Percentiles rank a stretch among this genome's conserved stretches.
Conservation (phyloP, 2,888 invertebrate species). For the Clepsis dumicolana region DNA sequence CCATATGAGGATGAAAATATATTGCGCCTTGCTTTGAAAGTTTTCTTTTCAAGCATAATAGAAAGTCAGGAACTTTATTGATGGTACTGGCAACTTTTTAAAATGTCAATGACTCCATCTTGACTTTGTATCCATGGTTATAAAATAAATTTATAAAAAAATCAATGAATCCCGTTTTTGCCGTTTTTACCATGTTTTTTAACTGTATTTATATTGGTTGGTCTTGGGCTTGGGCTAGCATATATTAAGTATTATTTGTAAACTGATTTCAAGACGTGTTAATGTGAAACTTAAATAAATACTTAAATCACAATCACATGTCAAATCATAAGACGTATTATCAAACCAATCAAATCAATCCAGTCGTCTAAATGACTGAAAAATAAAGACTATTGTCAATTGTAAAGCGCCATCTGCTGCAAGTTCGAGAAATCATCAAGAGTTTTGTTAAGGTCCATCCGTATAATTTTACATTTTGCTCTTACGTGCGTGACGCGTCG, state of each 20-base stretch:
- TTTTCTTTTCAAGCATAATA: neutral
- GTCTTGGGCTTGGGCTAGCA: neutral
- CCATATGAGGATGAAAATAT: neutral
- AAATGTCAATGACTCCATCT: constrained; percentile 11
- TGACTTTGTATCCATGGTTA: no score
- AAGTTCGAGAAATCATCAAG: neutral
- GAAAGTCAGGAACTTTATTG: neutral
- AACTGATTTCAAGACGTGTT: neutral
- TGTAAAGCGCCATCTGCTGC: neutral
- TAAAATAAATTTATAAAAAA: no score
- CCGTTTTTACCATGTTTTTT: neutral
- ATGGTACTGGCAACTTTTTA: neutral
- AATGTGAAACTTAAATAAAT: neutral
- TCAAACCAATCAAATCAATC: no score
- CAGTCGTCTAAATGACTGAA: no score
- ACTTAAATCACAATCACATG: neutral
- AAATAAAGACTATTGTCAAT: neutral
- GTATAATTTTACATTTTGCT: no score
- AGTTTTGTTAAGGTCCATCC: neutral
- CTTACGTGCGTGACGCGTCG: no score
- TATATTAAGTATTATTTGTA: neutral
- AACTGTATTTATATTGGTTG: neutral
- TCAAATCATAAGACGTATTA: neutral
- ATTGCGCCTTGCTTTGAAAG: no score
- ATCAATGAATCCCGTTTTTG: no score